These are phyloP conservation scores for Pseudochirops cupreus DNA, from an alignment of 2,797 vertebrate genomes.

Conservation along the genomic window DNA sequence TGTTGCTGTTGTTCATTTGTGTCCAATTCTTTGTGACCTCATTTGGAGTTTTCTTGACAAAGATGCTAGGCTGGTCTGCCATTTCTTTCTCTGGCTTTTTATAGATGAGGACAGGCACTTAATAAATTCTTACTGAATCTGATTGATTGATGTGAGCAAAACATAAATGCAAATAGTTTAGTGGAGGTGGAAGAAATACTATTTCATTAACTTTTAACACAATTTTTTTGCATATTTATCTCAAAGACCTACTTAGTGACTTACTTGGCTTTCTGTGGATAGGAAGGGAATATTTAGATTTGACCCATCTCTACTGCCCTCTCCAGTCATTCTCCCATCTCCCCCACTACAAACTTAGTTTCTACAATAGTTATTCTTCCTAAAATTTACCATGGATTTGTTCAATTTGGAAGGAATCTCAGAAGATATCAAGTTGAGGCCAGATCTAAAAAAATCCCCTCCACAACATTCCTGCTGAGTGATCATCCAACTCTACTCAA, in stretches of 20 bases:
- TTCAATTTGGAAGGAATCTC: not conserved
- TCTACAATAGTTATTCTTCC: not conserved
- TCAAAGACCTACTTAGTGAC: not conserved
- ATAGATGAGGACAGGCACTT: not conserved
- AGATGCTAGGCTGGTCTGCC: not conserved
- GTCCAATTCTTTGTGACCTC: not conserved
- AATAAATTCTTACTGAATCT: not conserved
- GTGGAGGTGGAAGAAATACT: not conserved
- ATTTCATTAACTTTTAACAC: not conserved
- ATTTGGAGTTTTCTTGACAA: not conserved
- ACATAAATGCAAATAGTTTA: not conserved
- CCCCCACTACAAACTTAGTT: not conserved
- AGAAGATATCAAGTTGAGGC: not conserved
- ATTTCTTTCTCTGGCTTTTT: not conserved
- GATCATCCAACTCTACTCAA: not conserved
- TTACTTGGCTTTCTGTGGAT: not conserved
- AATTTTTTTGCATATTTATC: not conserved
- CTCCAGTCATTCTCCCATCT: not conserved
- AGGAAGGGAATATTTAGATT: not conserved
- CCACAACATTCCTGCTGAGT: not conserved
- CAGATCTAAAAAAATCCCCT: not conserved
- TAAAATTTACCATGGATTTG: not conserved
- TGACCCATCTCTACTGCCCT: not conserved
- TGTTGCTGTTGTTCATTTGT: not conserved
- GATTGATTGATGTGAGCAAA: not conserved